Percentiles rank a stretch among this genome's conserved stretches.
phyloP scores from a whole-genome alignment of 2,113 vertebrate species.

The Bubalus kerabau region DNA sequence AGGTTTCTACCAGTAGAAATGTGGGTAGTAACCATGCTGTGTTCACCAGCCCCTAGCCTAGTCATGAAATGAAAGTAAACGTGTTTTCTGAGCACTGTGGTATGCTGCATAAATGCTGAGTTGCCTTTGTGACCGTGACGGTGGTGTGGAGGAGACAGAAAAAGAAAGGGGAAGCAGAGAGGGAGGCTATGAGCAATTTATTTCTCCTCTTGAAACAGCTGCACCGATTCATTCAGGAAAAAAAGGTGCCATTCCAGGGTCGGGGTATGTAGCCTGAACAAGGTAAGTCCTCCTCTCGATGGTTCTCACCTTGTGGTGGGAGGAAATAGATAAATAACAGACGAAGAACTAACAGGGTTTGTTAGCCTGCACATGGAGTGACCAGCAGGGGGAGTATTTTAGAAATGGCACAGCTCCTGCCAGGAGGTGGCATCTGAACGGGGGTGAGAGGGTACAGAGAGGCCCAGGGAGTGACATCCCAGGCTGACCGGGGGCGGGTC shows the following conservation, averaged over 20 bases:
- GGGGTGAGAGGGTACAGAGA: background rate
- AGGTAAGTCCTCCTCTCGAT: background rate
- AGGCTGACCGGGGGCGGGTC: background rate
- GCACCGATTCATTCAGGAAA: background rate
- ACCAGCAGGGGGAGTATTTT: background rate
- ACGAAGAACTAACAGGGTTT: background rate
- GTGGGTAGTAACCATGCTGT: background rate
- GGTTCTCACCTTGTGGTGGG: too few species aligned
- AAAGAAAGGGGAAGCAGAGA: background rate
- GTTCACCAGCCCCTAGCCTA: background rate
- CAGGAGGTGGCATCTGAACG: background rate
- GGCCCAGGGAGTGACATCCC: too few species aligned
- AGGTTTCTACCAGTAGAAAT: background rate
- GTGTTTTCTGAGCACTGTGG: background rate
- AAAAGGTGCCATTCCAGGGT: background rate
- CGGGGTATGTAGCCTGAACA: background rate
- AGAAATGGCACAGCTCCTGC: background rate
- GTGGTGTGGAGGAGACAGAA: background rate
- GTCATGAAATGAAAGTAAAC: background rate
- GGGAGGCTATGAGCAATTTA: background rate
- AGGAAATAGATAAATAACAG: background rate
- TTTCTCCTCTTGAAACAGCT: background rate
- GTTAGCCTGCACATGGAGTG: background rate
- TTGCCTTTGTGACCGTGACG: background rate
- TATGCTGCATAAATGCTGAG: accelerated